Percentiles rank a stretch among this genome's conserved stretches.
Conservation (phyloP, 2,888 invertebrate species). For the Clepsis dumicolana region DNA sequence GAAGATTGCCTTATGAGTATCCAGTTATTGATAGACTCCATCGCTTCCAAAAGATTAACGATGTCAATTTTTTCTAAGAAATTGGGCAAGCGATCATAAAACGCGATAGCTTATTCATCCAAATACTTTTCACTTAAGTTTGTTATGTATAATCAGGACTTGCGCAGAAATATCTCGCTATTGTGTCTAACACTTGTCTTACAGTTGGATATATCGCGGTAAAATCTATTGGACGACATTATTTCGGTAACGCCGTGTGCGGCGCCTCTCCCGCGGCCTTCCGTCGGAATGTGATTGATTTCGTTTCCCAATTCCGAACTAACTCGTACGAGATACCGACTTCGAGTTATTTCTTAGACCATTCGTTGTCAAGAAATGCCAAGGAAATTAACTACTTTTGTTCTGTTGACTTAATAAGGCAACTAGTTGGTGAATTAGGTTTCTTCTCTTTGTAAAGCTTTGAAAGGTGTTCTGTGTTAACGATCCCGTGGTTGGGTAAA, state of each 20-base stretch:
- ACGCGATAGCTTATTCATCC: too few species aligned
- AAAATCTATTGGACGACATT: constrained; percentile 22
- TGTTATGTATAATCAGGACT: too few species aligned
- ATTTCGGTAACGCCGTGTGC: constrained; percentile 14
- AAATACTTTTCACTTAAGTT: too few species aligned
- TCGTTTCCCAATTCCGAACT: constrained; percentile 53
- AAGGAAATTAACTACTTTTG: constrained; percentile 46
- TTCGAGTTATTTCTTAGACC: constrained; percentile 44
- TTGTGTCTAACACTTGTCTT: not conserved
- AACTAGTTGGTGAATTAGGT: constrained; percentile 31
- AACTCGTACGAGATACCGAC: constrained; percentile 47
- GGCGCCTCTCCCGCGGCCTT: constrained; percentile 13
- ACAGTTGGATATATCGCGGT: constrained; percentile 1
- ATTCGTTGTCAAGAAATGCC: constrained; percentile 39
- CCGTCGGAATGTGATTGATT: constrained; percentile 54
- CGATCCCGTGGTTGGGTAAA: too few species aligned
- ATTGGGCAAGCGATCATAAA: not conserved
- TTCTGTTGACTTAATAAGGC: constrained; percentile 43
- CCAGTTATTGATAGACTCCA: not conserved
- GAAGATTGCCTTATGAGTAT: constrained; percentile 6
- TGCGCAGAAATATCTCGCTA: not conserved
- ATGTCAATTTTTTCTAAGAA: not conserved
- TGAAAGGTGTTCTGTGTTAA: not conserved
- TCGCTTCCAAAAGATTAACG: not conserved
- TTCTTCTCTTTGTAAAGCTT: not conserved